Evolutionary conservation across 2,888 invertebrate species (phyloP), one percentile per base, ranked within the genome.

Genomic region (Tanaodytes sp.): DNA sequence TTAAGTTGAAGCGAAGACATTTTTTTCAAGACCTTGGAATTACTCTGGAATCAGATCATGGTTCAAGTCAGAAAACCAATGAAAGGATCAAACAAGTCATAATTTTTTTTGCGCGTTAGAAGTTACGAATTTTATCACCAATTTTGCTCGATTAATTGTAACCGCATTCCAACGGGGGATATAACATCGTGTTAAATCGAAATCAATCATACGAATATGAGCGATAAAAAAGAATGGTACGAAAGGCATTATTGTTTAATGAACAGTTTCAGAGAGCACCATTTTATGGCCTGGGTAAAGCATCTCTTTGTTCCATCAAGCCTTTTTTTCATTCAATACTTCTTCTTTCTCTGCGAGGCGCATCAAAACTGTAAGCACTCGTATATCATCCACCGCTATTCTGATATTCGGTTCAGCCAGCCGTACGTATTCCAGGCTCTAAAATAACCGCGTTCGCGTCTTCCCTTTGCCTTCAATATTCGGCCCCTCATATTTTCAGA

Each of bases 401-500:
- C 20, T 51, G 19, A 40, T 52, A 40, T 54, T 27, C 40, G 11
- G 15, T 54, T 40, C 31, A 52, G 9, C 20, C 31, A 23, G 31
- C 27, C 51, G 52, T 14, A 31, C 27, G 20, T 16, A 23, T 43
- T 43, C 33, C 18, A 31, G 19, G 31, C 31, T 43, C 12, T 18
- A 37, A 45, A 23, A 57, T 37, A 57, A 57, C 37, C 16, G 36
- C 43, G 27, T 4, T 14, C 19, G 14, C 43, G 19, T 49, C 33
- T 23, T 37, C 33, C 23, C 23, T 23, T 23, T 23, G 37, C 16
- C 49, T 36, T 49, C 37, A 49, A 49, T 37, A 49, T 49, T 39
- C 30, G 27, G 18, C 37, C 51, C 39, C 40, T 39, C 36, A 51
- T 51, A 40, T 39, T 51, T 40, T 40, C 37, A 16, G 19, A 37